Evolutionary conservation across 2,797 vertebrate genomes (phyloP), one percentile per base, ranked within the genome.

Genomic region (Lutjanus argentimaculatus): DNA sequence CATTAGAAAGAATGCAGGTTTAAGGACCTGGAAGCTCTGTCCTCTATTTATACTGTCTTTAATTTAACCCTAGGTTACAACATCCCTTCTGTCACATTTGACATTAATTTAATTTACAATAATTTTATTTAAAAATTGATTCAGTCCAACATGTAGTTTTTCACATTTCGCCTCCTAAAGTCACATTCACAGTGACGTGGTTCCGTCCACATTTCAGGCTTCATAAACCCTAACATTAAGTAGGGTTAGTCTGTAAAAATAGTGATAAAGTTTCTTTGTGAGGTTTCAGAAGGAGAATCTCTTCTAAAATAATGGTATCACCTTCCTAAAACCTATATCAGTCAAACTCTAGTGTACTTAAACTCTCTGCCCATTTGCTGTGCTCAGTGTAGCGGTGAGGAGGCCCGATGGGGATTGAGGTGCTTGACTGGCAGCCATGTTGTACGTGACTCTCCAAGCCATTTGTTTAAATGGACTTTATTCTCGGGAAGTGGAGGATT

Each of bases 391-490:
- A 30, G 71, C 17, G 1, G 43, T 22, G 46, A 64, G 43, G 51
- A 64, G 71, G 21, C 45, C 22, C 6, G 22, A 7, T 68, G 63
- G 69, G 57, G 25, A 67, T 57, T 67, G 43, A 77, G 45, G 52
- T 69, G 45, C 45, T 77, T 64, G 75, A 69, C 68, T 68, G 64
- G 74, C 64, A 58, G 71, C 30, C 8, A 45, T 72, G 74, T 75
- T 83, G 52, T 12, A 21, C 53, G 19, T 46, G 56, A 75, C 79
- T 77, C 58, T 73, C 19, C 16, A 17, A 65, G 59, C 21, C 42
- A 77, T 82, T 82, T 73, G 83, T 76, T 84, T 67, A 75, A 84
- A 70, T 75, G 57, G 68, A 62, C 49, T 10, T 69, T 79, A 51
- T 75, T 84, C 56, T 56, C 22, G 19, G 51, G 69, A 77, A 79